Evolutionary conservation across 1,140 invertebrate species (phyloP), one percentile per base, ranked within the genome.

Genomic region (Neotoxoptera formosana): DNA sequence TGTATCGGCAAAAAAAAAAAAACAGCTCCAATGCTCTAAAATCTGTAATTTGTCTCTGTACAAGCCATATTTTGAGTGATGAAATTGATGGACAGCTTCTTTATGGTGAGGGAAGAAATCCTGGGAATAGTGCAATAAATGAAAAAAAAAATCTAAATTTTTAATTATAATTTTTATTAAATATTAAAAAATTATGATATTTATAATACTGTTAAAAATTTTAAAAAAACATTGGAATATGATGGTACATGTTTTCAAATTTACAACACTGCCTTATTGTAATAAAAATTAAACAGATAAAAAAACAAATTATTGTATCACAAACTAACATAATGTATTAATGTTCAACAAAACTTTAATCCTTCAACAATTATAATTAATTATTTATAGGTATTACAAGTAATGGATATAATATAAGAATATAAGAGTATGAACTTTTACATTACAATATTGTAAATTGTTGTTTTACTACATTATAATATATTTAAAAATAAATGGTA

Each of bases 401-500:
- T 67, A 67, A 67, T 67, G 2, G 30, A n/a, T n/a, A 76, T 30
- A 67, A n/a, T 67, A 67, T n/a, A 76, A 76, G 14, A n/a, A 76
- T 76, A 53, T 17, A 67, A n/a, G 30, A 30, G 30, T 67, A 76
- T n/a, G 1, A n/a, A n/a, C 4, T 67, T 30, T 30, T 60, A 67
- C 60, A 11, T 30, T 30, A 67, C 23, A 67, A 67, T 67, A 30
- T 67, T 67, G 6, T 14, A 67, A 67, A 67, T 30, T 60, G 25
- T 60, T 60, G 25, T 25, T 60, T 30, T 30, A 60, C 11, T 30
- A 8, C 25, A 60, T 30, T 67, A n/a, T 76, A 76, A 76, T 76
- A 76, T 76, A 76, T 76, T 76, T 76, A n/a, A n/a, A 67, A 76
- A 76, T n/a, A 76, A 76, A n/a, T n/a, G 60, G 25, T 67, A 30